Evolutionary conservation across 2,888 invertebrate species (phyloP), one percentile per base, ranked within the genome.

Genomic region (Drosophila stalkeri): DNA sequence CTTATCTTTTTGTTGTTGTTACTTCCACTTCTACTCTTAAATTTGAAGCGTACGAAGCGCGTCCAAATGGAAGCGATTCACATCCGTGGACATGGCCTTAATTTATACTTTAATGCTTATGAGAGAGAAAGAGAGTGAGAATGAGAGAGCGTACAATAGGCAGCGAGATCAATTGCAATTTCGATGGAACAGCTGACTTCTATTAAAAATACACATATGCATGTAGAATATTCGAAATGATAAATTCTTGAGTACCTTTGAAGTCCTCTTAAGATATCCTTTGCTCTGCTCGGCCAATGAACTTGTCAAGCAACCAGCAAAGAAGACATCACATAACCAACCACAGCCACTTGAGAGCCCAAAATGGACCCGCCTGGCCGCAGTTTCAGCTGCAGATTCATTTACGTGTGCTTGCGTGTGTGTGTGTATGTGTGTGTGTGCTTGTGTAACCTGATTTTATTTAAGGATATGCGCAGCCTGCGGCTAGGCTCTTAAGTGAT

Each of bases 371-470:
- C 61, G 64, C 20, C 49, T 51, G 49, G 31, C 64, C 66, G 39
- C 68, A 73, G 63, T 61, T 69, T 49, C 59, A 65, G 56, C 61
- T 60, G 60, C 60, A 61, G 54, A 64, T 77, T 51, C 20, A 14
- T 20, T 7, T 14, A 44, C 6, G 20, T 20, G 20, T 47, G 11
- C n/a, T 5, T 54, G 39, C 23, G 9, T 54, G 44, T 59, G 20
- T 14, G 12, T 57, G 33, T 39, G 5, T 57, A 23, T 39, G 5
- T 18, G 5, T 55, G 27, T n/a, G 18, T 54, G 39, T 52, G 60
- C 43, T 73, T 69, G 51, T 77, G 90, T 90, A 85, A 85, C 89
- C 90, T 90, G 90, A 85, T 90, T 85, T 86, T 69, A 76, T 83
- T 69, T 72, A 90, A 86, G 90, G 85, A 86, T 89, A 83, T 75